Evolutionary conservation across 2,888 invertebrate genomes (phyloP), one percentile per base, ranked within the genome.

Genomic region (Unio delphinus): DNA sequence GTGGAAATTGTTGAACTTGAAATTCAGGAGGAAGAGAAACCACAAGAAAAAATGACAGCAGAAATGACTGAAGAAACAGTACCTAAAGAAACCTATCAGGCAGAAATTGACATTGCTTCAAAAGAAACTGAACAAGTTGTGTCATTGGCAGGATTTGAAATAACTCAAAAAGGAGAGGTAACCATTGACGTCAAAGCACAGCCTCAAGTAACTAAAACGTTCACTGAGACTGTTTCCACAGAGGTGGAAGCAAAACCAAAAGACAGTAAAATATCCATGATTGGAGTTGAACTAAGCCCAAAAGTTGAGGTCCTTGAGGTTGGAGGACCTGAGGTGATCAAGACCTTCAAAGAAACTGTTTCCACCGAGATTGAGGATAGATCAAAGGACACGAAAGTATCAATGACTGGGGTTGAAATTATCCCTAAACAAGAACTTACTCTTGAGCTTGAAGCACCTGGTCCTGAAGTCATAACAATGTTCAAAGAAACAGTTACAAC

Each of bases 391-490:
- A 61, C 59, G n/a, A 72, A 73, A 65, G 74, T 70, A 61, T 45
- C 56, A 58, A 54, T 28, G 26, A 30, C 45, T 20, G 64, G 61
- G 55, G 59, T 60, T 61, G 28, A 76, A 77, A 59, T 61, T 61
- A 45, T 45, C 26, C 26, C 59, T 59, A 59, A 59, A 26, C n/a
- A 18, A 26, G 59, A 59, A 59, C 11, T 45, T 45, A 45, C 45
- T 45, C 45, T 45, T 15, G 45, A 69, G 64, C 55, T 70, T 11
- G 68, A 67, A 63, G 73, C 73, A 68, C 75, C 75, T 18, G 77
- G 75, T 45, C 73, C 71, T 61, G 78, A 78, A 64, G 65, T 78
- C 57, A 65, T 75, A 20, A 78, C 73, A 54, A 73, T 18, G 1
- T 26, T 23, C 23, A 59, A 11, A n/a, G 59, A 59, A 11, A 59